Conservation (phyloP, 2,888 invertebrate genomes). For the Drosophila nigritarsus region DNA sequence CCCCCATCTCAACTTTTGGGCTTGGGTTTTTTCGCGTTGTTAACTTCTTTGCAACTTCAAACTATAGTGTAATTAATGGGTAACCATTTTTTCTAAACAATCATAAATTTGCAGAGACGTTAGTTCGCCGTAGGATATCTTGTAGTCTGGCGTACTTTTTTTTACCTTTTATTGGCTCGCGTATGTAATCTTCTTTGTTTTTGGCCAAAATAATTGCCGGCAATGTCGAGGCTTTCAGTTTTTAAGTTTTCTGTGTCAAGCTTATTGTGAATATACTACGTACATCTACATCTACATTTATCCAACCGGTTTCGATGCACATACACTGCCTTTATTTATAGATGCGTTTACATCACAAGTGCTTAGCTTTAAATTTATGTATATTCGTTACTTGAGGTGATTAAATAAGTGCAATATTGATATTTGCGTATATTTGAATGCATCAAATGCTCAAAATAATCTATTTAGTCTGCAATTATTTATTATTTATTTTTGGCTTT, state of each 20-base stretch:
- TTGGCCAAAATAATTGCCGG: conserved; percentile 23
- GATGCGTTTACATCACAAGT: conserved; percentile 29
- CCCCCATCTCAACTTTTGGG: conserved; percentile 12
- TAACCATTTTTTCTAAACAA: neutral
- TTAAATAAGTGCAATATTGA: neutral
- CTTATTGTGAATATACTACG: conserved; percentile 15
- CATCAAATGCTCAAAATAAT: neutral
- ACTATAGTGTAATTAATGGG: conserved; percentile 34
- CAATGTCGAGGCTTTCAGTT: conserved; percentile 3
- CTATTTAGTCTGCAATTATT: neutral
- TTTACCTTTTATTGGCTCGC: neutral
- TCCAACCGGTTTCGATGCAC: conserved; percentile 37
- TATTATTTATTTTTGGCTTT: neutral
- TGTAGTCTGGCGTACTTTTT: conserved; percentile 1
- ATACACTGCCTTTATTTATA: conserved; percentile 10
- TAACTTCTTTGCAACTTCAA: neutral
- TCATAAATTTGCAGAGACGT: neutral
- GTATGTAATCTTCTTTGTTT: conserved; percentile 30
- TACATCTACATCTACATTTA: neutral
- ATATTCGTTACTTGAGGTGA: conserved; percentile 7
- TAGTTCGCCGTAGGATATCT: conserved; percentile 7
- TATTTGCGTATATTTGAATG: neutral
- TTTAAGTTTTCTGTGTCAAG: conserved; percentile 66
- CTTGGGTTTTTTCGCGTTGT: conserved; percentile 9
- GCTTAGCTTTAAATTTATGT: conserved; percentile 14